phyloP scores from a whole-genome alignment of 1,140 invertebrate genomes.

The Drosophila pseudoananassae region DNA sequence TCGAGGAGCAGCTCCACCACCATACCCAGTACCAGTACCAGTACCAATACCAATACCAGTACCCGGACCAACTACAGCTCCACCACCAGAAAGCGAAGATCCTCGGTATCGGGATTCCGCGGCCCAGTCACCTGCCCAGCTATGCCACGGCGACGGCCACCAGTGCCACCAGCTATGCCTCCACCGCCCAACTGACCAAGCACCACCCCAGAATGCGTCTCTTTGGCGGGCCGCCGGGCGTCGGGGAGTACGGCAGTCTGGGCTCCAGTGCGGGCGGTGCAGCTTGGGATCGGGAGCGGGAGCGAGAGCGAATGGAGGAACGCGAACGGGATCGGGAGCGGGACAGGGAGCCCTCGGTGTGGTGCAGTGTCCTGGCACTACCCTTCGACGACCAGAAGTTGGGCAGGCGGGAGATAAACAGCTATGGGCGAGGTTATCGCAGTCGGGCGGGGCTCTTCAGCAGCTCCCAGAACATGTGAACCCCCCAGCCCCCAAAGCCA shows the following conservation, averaged over 20 bases:
- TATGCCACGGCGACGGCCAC: slow-evolving; percentile 73
- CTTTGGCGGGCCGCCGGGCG: slow-evolving; percentile 27
- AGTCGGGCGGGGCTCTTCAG: slow-evolving; percentile 94
- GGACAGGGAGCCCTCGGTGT: slow-evolving; percentile 88
- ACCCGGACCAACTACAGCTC: slow-evolving; percentile 5
- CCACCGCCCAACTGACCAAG: slow-evolving; percentile 66
- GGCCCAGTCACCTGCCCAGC: slow-evolving; percentile 53
- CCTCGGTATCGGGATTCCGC: slow-evolving; percentile 6
- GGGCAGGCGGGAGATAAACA: slow-evolving; percentile 89
- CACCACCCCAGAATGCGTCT: slow-evolving; percentile 25
- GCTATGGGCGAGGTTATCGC: slow-evolving; percentile 89
- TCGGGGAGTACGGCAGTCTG: slow-evolving; percentile 42
- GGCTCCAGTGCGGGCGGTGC: slow-evolving; percentile 46
- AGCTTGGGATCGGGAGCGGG: slow-evolving; percentile 24
- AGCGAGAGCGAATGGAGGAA: neutral
- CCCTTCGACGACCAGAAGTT: slow-evolving; percentile 96
- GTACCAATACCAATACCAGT: slow-evolving; percentile 15
- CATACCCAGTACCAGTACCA: slow-evolving; percentile 9
- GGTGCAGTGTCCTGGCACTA: slow-evolving; percentile 94
- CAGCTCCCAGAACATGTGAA: slow-evolving; percentile 83
- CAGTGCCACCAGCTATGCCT: slow-evolving; percentile 71
- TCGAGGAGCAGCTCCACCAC: slow-evolving; percentile 9
- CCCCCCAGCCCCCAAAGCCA: neutral
- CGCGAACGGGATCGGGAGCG: slow-evolving; percentile 76
- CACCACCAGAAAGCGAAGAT: slow-evolving; percentile 3